Evolutionary conservation across 2,797 vertebrate species (phyloP).

Genomic region (Oophaga sylvatica): DNA sequence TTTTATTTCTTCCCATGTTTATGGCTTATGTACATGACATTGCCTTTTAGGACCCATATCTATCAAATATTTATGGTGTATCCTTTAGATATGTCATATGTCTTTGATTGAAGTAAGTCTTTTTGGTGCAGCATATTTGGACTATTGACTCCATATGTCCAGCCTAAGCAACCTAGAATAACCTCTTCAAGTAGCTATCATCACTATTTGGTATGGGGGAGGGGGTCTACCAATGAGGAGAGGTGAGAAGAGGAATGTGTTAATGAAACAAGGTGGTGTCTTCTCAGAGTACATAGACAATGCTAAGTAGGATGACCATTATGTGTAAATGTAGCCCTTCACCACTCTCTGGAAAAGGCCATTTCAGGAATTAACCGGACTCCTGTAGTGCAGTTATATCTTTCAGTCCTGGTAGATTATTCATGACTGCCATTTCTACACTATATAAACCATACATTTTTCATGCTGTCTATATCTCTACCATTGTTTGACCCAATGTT

Average conservation of each 20-base stretch:
- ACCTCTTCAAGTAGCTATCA: background rate
- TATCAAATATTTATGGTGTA: too few species aligned
- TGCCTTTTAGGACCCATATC: too few species aligned
- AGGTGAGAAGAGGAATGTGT: constrained; percentile 37
- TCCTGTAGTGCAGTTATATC: background rate
- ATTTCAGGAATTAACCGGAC: background rate
- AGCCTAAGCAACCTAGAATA: too few species aligned
- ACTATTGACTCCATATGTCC: background rate
- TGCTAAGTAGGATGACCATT: background rate
- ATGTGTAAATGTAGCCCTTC: background rate
- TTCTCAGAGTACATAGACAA: background rate
- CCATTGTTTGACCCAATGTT: background rate
- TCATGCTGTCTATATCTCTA: too few species aligned
- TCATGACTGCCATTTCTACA: background rate
- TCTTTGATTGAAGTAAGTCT: background rate
- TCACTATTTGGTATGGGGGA: background rate
- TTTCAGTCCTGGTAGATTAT: background rate
- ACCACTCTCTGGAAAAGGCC: background rate
- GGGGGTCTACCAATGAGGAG: constrained; percentile 19
- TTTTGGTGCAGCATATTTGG: background rate
- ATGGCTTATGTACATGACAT: too few species aligned
- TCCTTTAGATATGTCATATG: too few species aligned
- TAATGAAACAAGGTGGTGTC: constrained; percentile 64
- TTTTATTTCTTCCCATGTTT: too few species aligned
- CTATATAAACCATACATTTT: background rate